phyloP scores from a whole-genome alignment of 2,113 vertebrate species.

The Tetrax tetrax region DNA sequence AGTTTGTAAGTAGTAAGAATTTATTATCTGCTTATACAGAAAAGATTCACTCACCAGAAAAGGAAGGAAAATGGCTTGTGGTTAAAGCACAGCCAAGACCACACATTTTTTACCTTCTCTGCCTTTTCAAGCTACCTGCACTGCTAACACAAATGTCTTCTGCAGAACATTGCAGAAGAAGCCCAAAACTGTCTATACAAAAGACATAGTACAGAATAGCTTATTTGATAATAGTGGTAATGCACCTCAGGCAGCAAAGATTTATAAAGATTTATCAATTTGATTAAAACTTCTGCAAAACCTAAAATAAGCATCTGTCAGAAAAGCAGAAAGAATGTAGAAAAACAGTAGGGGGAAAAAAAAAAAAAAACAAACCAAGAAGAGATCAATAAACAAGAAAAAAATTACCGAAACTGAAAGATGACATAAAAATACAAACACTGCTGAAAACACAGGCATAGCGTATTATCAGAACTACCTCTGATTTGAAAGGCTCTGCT shows the following conservation, averaged over 20 bases:
- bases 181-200: background rate
- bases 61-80: background rate
- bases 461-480: background rate
- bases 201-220: background rate
- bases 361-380: no score
- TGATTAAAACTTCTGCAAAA: background rate
- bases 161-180: background rate
- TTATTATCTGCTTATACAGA: background rate
- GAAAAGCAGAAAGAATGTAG: background rate
- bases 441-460: background rate
- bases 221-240: background rate
- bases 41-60: background rate
- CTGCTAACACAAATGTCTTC: background rate
- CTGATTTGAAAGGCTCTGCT: background rate
- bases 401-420: background rate
- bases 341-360: background rate
- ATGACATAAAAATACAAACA: background rate
- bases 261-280: background rate
- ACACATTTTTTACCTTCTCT: background rate
- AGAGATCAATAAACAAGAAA: background rate
- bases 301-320: background rate
- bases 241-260: background rate
- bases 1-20: background rate
- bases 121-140: background rate
- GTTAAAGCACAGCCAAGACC: background rate